These are phyloP conservation scores for Papilio aristodemus DNA, from an alignment of 1,140 invertebrate species.

Conservation along the genomic window DNA sequence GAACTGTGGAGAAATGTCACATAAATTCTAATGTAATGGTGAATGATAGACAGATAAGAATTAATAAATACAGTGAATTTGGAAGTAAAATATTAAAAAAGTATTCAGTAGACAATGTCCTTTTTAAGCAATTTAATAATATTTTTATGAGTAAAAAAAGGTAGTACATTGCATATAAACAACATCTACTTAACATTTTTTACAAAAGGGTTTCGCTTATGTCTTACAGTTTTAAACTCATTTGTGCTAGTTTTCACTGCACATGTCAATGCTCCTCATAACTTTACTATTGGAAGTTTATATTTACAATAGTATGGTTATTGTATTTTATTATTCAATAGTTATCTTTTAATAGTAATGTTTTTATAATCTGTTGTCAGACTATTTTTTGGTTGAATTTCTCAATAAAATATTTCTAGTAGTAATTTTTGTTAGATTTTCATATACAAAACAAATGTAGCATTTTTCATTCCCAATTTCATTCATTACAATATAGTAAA, in stretches of 20 bases:
- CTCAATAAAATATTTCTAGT: neutral
- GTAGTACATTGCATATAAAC: no score
- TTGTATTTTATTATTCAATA: neutral
- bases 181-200: no score
- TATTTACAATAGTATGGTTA: neutral
- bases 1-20: no score
- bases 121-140: no score
- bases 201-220: neutral
- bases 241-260: neutral
- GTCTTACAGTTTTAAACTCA: neutral
- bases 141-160: no score
- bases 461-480: neutral
- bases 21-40: no score
- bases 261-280: neutral
- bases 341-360: neutral
- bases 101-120: no score
- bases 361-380: neutral
- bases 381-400: neutral
- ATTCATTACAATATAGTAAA: neutral
- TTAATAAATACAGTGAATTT: no score
- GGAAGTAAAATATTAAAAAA: no score
- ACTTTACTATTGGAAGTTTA: neutral
- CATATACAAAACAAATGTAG: no score
- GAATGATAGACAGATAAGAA: no score
- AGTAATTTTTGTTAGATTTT: constrained; percentile 1